phyloP scores from a whole-genome alignment of 2,797 vertebrate species.

The Etheostoma perlongum region DNA sequence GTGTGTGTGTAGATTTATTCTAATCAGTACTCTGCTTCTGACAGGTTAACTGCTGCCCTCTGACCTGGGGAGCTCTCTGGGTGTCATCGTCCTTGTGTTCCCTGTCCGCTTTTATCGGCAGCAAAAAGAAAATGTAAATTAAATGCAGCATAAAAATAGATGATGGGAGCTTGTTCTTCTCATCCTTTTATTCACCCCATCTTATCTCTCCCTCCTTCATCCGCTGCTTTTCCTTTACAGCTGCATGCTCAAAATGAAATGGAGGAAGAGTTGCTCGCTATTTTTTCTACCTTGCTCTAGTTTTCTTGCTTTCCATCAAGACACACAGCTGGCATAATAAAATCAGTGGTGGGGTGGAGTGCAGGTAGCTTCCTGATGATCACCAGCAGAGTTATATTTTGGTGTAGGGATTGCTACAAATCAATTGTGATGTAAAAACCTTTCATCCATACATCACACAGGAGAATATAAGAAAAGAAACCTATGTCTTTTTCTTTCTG shows the following conservation, averaged over 20 bases:
- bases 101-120: conserved; percentile 86
- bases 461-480: conserved; percentile 1
- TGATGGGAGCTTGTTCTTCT: conserved; percentile 87
- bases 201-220: conserved; percentile 52
- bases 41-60: conserved; percentile 88
- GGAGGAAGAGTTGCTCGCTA: conserved; percentile 25
- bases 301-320: conserved; percentile 9
- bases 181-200: conserved; percentile 72
- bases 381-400: conserved; percentile 13
- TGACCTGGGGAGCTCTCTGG: conserved; percentile 80
- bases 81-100: conserved; percentile 89
- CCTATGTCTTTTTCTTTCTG: conserved; percentile 23
- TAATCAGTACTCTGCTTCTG: conserved; percentile 89
- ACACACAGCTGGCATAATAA: conserved; percentile 33
- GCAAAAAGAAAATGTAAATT: conserved; percentile 88
- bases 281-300: conserved; percentile 3
- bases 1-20: conserved; percentile 89
- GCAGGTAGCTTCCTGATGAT: conserved; percentile 46
- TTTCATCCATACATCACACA: conserved; percentile 32
- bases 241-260: conserved; percentile 62
- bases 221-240: conserved; percentile 30
- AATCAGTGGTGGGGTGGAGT: conserved; percentile 16
- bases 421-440: conserved; percentile 39
- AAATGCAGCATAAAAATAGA: conserved; percentile 88
- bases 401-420: conserved; percentile 15